Conservation (phyloP, 2,888 invertebrate species). For the Pardosa pseudoannulata region DNA sequence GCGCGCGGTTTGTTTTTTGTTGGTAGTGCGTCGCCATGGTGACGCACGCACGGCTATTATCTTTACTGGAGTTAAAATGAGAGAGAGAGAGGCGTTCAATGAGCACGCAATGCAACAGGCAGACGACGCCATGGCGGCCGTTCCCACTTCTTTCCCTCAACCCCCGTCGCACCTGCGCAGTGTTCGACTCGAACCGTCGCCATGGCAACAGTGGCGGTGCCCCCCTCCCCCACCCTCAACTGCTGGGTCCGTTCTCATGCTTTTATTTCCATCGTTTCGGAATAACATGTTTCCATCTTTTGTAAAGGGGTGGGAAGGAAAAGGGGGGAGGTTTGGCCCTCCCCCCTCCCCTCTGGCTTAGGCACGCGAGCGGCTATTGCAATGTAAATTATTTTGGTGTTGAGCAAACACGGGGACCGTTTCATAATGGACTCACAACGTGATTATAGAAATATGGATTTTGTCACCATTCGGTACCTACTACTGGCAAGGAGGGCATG, state of each 20-base stretch:
- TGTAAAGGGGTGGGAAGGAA: neutral
- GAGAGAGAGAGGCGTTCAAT: slow-evolving; percentile 31
- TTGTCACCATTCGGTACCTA: neutral
- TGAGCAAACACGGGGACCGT: slow-evolving; percentile 1
- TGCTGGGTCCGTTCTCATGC: slow-evolving; percentile 34
- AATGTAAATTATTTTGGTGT: slow-evolving; percentile 25
- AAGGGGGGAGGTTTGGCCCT: neutral
- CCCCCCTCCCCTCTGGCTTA: neutral
- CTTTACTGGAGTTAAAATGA: slow-evolving; percentile 59
- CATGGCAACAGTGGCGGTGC: slow-evolving; percentile 45
- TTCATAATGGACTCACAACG: neutral
- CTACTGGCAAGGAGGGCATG: neutral
- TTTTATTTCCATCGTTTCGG: slow-evolving; percentile 38
- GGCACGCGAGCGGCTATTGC: slow-evolving; percentile 8
- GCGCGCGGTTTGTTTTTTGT: slow-evolving; percentile 14
- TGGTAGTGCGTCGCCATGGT: slow-evolving; percentile 37
- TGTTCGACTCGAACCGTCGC: neutral
- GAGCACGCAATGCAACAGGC: slow-evolving; percentile 70
- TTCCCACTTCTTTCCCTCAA: neutral
- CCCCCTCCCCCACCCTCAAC: no score
- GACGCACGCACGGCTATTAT: slow-evolving; percentile 66
- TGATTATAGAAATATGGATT: slow-evolving; percentile 1
- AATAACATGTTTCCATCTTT: slow-evolving; percentile 34
- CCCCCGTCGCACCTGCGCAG: slow-evolving; percentile 37
- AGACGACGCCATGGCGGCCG: slow-evolving; percentile 29